phyloP scores from a whole-genome alignment of 2,888 invertebrate genomes.

The Sminthurides aquaticus region DNA sequence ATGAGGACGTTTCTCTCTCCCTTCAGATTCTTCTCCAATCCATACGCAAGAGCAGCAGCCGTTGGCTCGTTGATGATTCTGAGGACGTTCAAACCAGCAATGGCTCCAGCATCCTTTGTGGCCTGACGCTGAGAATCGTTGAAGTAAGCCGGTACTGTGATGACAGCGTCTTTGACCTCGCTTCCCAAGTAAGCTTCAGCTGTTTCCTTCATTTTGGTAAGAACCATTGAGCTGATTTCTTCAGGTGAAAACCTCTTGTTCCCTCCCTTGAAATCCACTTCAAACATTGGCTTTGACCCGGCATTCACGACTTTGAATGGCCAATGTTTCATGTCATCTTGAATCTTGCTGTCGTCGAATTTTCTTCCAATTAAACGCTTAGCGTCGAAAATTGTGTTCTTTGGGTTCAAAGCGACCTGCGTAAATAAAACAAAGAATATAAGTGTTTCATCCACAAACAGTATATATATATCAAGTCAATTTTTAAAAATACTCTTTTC shows the following conservation, averaged over 20 bases:
- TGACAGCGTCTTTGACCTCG: constrained; percentile 65
- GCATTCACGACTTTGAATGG: constrained; percentile 69
- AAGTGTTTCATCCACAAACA: no score
- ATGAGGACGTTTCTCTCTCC: constrained; percentile 49
- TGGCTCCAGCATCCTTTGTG: no score
- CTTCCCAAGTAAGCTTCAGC: no score
- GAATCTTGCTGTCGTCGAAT: constrained; percentile 76
- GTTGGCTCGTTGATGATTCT: constrained; percentile 88
- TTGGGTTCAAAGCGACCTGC: constrained; percentile 79
- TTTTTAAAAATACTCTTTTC: no score
- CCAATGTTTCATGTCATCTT: constrained; percentile 88
- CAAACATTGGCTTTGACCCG: constrained; percentile 25
- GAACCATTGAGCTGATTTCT: constrained; percentile 56
- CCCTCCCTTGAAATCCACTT: constrained; percentile 54
- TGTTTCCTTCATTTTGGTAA: no score
- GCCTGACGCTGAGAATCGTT: no score
- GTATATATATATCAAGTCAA: no score
- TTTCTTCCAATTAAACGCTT: no score
- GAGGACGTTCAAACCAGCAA: constrained; percentile 71
- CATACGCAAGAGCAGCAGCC: constrained; percentile 77
- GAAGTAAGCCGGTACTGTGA: constrained; percentile 78
- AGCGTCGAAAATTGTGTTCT: constrained; percentile 50
- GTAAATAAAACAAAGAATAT: no score
- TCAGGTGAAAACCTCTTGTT: constrained; percentile 56
- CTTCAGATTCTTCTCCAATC: no score